Base-by-base conservation (phyloP, 2,888 invertebrate species). In the Ditula angustiorana region DNA sequence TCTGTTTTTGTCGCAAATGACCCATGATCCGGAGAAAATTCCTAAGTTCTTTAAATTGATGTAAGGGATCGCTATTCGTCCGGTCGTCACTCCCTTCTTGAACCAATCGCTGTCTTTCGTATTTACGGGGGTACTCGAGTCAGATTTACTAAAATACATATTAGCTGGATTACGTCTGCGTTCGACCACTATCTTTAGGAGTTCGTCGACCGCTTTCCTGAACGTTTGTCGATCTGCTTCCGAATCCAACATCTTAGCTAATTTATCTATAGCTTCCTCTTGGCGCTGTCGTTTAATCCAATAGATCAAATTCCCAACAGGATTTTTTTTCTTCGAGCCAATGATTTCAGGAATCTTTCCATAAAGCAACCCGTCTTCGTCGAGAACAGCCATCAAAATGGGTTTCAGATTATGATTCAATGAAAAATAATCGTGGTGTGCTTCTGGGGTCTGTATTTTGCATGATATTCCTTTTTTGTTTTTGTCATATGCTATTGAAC, bases 11-110 rank as follows among this genome's bases (percentile, higher is more conserved):
- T 74, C 68, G 26, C 47, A 61, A 19, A 72, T 46, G 2, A 76
- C 57, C 73, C 72, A 72, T 0, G 74, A 74, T 1, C 74, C 74
- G 2, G 72, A 73, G 24, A 72, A 70, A 4, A 58, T 44, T 2
- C 68, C 67, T 8, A 66, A 59, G 19, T 72, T 71, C 58, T 70
- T 75, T 11, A 81, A 66, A 70, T 77, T 75, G 1, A 81, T 66
- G 35, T 75, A 79, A 2, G 74, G 72, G 26, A 67, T 47, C 0
- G 74, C 74, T 47, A 80, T 74, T 50, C 53, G 69, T 10, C 76
- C 72, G 16, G 47, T 58, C 2, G 70, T 66, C 10, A 81, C 71
- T 5, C 70, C 75, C 65, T 72, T 71, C 0, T 47, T 50, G 49
- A 79, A 74, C 74, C 74, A 74, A 69, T 47, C n/a, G 44, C 33